These are phyloP conservation scores for Cyprinodon variegatus DNA, from an alignment of 2,113 vertebrate genomes.

Conservation along the genomic window DNA sequence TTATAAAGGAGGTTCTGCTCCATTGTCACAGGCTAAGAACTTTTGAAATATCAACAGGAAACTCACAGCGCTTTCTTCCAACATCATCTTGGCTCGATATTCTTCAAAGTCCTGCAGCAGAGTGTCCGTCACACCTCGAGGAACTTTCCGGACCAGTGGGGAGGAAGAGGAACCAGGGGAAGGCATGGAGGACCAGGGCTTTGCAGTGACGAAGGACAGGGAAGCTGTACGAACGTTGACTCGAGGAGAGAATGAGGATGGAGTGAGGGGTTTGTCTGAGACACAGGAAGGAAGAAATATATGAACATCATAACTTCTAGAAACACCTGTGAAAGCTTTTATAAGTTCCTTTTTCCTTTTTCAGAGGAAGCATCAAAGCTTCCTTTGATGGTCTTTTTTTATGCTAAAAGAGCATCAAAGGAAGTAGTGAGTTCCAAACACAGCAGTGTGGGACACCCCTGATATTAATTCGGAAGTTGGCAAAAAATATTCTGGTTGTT, in stretches of 20 bases:
- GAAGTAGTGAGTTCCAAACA: not conserved
- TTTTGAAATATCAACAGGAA: slow-evolving; percentile 6
- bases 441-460: not conserved
- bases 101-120: slow-evolving; percentile 75
- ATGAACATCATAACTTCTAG: not conserved
- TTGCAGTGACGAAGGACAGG: slow-evolving; percentile 59
- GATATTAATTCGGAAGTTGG: not conserved
- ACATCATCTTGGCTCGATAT: slow-evolving; percentile 48
- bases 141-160: accelerated
- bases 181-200: slow-evolving; percentile 56
- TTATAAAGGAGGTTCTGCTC: not conserved
- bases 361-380: too few relatives aligned
- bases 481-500: not conserved
- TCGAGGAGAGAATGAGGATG: slow-evolving; percentile 22
- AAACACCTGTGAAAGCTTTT: not conserved
- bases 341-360: too few relatives aligned
- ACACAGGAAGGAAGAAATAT: slow-evolving; percentile 1
- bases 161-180: not conserved
- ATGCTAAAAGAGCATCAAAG: too few relatives aligned
- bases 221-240: slow-evolving; percentile 37
- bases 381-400: too few relatives aligned
- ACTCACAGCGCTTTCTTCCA: slow-evolving; percentile 76
- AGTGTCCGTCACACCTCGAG: slow-evolving; percentile 69
- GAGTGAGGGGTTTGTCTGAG: slow-evolving; percentile 40
- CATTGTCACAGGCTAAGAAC: not conserved